Evolutionary conservation across 2,888 invertebrate species (phyloP), one percentile per base, ranked within the genome.

Genomic region (Athalia circularis): DNA sequence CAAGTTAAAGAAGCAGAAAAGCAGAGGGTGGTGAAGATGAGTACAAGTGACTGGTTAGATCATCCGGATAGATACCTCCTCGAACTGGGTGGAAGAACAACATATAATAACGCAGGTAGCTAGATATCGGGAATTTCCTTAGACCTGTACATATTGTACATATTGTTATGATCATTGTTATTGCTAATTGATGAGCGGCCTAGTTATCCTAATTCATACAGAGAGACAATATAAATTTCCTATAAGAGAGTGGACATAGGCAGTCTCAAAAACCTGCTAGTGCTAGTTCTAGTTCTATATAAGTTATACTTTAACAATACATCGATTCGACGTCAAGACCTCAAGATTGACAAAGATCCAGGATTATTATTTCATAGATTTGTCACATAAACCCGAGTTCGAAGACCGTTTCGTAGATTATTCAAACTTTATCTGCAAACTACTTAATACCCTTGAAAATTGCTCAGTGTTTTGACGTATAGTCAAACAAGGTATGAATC

Each of bases 11-110:
- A 98, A 90, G 96, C 95, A 0, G 97, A 98, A 91, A 93, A 95
- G 80, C 95, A 96, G 85, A 92, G 96, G 77, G 94, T 94, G 87
- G 96, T 98, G 7, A 98, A 98, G 89, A 90, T 98, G 80, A 96
- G 95, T 13, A 94, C 97, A 0, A 94, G 96, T 29, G 98, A 98
- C 88, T 99, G 98, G 98, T 93, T 97, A 87, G 98, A 98, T 88
- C 97, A 98, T 91, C 98, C 98, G 0, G 98, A 99, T 92, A 93
- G 98, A 79, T 97, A 98, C 89, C 92, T 98, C 72, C 91, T 98
- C 80, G 96, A 97, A 90, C 91, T 98, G 87, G 97, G 96, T 3
- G 98, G 97, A 11, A 92, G 96, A 47, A 94, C 95, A 77, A 95
- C 95, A 86, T 96, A 96, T 90, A 95, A 95, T 90, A 94, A 94